Evolutionary conservation across 2,797 vertebrate genomes (phyloP).

Genomic region (Knipowitschia caucasica): DNA sequence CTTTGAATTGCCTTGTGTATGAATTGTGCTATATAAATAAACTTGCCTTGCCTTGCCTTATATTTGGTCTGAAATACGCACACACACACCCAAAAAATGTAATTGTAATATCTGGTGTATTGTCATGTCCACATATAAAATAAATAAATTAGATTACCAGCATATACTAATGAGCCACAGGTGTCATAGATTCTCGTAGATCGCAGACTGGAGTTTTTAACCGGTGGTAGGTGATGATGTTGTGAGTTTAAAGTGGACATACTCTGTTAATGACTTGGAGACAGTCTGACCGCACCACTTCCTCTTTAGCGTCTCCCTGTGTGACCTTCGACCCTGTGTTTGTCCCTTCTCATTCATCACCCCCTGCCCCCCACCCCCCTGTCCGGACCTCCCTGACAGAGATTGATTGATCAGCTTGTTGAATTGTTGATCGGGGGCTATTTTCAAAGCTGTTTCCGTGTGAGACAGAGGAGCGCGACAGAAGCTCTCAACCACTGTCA

Average conservation of each 20-base stretch:
- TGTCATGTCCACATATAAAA: too few species aligned
- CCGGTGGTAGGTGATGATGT: neutral
- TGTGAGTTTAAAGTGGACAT: conserved; percentile 7
- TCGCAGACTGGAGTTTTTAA: too few species aligned
- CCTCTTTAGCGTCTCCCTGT: conserved; percentile 53
- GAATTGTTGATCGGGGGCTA: conserved; percentile 53
- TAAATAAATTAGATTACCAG: too few species aligned
- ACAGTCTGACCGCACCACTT: conserved; percentile 30
- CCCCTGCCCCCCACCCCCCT: conserved; percentile 33
- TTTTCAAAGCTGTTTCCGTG: conserved; percentile 45
- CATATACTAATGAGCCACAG: too few species aligned
- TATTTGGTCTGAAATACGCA: too few species aligned
- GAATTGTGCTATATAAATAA: too few species aligned
- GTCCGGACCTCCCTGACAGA: conserved; percentile 40
- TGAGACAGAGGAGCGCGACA: conserved; percentile 31
- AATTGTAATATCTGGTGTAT: too few species aligned
- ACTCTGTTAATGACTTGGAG: conserved; percentile 35
- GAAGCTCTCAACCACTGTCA: conserved; percentile 42
- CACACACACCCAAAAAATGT: too few species aligned
- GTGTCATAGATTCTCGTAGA: too few species aligned
- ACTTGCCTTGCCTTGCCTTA: too few species aligned
- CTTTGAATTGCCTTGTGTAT: too few species aligned
- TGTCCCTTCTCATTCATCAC: conserved; percentile 81
- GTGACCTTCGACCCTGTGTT: conserved; percentile 73
- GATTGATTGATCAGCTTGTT: conserved; percentile 74